Base-by-base conservation (phyloP, 2,888 invertebrate genomes). In the Amiota communis region DNA sequence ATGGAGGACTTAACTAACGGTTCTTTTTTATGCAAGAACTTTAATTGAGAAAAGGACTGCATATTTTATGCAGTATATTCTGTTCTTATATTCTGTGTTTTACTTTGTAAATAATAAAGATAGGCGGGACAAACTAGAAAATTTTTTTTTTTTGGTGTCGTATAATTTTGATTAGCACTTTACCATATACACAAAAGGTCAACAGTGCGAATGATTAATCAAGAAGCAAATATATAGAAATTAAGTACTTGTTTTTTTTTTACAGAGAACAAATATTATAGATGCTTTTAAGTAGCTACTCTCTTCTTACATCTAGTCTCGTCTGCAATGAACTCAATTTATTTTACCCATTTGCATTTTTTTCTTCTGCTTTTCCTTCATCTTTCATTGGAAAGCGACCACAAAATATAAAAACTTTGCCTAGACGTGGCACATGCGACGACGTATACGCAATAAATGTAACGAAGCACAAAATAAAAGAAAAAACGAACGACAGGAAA, bases 201-300 rank as follows among this genome's bases (percentile, higher is more conserved):
- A 53, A 53, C 51, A 51, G 23, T 51, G 77, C 78, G 78, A 77
- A 78, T 81, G 80, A 77, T 77, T 80, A 80, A 78, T 77, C 61
- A 59, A 57, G 12, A 49, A 12, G 56, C 64, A 64, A 65, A 51
- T 51, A 51, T 23, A 51, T 47, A 20, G 11, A n/a, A 57, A 47
- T n/a, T n/a, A n/a, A 46, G 11, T 47, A n/a, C 47, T 48, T 65
- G 47, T 65, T 17, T 48, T 65, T 47, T 65, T n/a, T 20, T 20
- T 17, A 13, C 57, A 46, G 20, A 48, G 17, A 65, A n/a, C n/a
- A 8, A 65, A 17, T 13, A 15, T 20, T 59, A 3, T 20, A 51
- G 59, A 1, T 20, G 59, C 59, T 59, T 20, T 59, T 15, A 59
- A 53, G 15, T 2, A 53, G 8, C 53, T 13, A 15, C 53, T 8